Evolutionary conservation across 2,113 vertebrate genomes (phyloP).

Genomic region (Rhabdomys dilectus): DNA sequence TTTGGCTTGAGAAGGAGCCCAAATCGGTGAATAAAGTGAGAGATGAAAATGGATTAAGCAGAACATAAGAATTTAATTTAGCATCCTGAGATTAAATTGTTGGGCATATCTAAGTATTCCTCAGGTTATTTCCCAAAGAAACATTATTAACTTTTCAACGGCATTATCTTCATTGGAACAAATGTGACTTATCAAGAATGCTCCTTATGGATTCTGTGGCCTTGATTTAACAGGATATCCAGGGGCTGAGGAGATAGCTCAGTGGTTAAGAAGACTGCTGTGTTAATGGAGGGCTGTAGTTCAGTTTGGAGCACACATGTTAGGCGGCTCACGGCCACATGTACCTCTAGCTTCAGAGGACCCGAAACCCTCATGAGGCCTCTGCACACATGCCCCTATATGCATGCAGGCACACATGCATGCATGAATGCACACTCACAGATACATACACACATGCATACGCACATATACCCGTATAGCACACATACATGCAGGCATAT

Average conservation of each 20-base stretch:
- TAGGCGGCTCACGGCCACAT: too few species aligned
- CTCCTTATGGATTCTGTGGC: neutral
- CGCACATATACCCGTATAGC: fast-evolving
- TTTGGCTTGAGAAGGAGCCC: constrained; percentile 28
- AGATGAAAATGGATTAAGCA: neutral
- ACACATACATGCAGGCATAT: neutral
- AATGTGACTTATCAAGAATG: neutral
- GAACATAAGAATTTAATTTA: neutral
- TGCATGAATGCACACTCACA: neutral
- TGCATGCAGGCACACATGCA: too few species aligned
- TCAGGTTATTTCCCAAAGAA: neutral
- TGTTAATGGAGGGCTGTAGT: neutral
- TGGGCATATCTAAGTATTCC: neutral
- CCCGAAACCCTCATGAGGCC: neutral
- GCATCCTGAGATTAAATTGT: neutral
- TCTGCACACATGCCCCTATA: neutral
- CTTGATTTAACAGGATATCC: neutral
- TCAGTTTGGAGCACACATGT: neutral
- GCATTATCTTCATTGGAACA: neutral
- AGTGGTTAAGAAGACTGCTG: neutral
- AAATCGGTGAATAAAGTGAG: neutral
- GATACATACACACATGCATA: fast-evolving
- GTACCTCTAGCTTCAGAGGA: neutral
- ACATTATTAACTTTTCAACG: neutral
- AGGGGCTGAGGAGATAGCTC: neutral